Percentiles rank a stretch among this genome's conserved stretches.
Evolutionary conservation across 2,113 vertebrate genomes (phyloP).

Genomic region (Ranitomeya variabilis): DNA sequence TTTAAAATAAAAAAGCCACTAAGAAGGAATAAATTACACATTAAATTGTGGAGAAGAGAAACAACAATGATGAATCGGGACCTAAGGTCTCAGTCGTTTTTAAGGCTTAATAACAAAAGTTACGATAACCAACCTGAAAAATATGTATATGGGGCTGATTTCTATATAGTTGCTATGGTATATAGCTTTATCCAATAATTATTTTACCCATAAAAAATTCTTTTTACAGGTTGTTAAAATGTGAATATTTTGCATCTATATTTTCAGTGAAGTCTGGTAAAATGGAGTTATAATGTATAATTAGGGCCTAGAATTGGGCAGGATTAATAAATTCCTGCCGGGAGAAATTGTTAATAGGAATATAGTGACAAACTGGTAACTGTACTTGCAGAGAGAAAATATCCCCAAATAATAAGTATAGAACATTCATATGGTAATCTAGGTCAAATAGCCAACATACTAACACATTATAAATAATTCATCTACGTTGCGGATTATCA

Average conservation of each 20-base stretch:
- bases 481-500: conserved; percentile 11
- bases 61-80: too few relatives aligned
- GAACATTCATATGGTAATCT: conserved; percentile 45
- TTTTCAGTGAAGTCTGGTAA: background rate
- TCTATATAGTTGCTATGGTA: too few relatives aligned
- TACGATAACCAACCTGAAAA: too few relatives aligned
- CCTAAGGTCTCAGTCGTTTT: too few relatives aligned
- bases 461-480: conserved; percentile 34
- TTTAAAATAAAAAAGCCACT: too few relatives aligned
- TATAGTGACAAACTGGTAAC: background rate
- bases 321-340: background rate
- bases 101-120: too few relatives aligned
- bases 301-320: background rate
- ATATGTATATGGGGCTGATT: too few relatives aligned
- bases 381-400: background rate
- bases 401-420: conserved; percentile 23
- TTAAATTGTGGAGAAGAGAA: too few relatives aligned
- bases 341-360: background rate
- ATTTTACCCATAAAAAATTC: too few relatives aligned
- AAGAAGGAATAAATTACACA: too few relatives aligned
- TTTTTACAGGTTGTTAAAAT: too few relatives aligned
- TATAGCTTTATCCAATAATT: too few relatives aligned
- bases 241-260: background rate
- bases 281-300: background rate
- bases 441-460: conserved; percentile 35